Percentiles rank a stretch among this genome's conserved stretches.
phyloP scores from a whole-genome alignment of 2,888 invertebrate genomes.

The Amphipoea lucens region DNA sequence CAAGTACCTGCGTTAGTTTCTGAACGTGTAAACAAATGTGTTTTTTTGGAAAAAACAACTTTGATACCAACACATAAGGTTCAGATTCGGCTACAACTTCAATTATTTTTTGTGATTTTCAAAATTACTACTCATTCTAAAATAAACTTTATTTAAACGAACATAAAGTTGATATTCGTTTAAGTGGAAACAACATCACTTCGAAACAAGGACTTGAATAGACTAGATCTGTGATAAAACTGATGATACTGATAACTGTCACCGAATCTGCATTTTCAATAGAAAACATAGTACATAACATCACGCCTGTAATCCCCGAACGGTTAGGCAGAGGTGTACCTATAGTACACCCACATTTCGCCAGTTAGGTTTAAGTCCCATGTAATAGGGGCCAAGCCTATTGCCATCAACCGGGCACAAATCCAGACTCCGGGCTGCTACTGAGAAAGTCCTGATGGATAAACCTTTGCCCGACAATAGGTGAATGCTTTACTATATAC shows the following conservation, averaged over 20 bases:
- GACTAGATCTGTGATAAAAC: conserved; percentile 3
- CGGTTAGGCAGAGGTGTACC: too few relatives aligned
- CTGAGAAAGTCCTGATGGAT: too few relatives aligned
- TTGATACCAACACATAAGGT: too few relatives aligned
- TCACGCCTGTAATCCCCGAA: too few relatives aligned
- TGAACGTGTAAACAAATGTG: background rate
- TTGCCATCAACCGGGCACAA: too few relatives aligned
- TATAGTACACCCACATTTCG: too few relatives aligned
- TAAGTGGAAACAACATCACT: background rate
- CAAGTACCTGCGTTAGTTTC: background rate
- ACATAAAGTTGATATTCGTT: too few relatives aligned
- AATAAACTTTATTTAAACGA: background rate
- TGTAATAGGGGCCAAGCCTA: too few relatives aligned
- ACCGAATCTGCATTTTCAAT: background rate
- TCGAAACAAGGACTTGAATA: background rate
- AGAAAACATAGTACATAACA: too few relatives aligned
- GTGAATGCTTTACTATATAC: background rate
- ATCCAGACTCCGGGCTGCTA: too few relatives aligned
- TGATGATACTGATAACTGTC: background rate
- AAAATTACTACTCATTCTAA: background rate
- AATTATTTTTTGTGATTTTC: background rate
- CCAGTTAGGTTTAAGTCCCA: too few relatives aligned
- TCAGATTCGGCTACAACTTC: background rate
- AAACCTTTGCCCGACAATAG: background rate
- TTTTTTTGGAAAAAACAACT: too few relatives aligned